Percentiles rank a stretch among this genome's conserved stretches.
Conservation (phyloP, 2,113 vertebrate species). For the Athene cunicularia region DNA sequence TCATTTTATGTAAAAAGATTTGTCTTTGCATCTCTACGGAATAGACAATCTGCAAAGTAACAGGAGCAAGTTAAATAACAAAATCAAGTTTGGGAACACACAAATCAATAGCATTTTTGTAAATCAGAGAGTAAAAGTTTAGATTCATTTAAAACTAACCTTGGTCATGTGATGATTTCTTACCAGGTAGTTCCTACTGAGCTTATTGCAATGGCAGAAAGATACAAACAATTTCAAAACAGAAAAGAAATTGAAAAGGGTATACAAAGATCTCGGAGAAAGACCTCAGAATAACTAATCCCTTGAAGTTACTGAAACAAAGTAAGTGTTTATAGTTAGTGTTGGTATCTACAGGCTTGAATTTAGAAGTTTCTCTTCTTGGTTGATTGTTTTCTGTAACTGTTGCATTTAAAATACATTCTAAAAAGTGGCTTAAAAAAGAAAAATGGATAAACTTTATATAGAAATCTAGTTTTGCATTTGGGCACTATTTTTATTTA, state of each 20-base stretch:
- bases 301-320: background rate
- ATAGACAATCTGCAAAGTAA: background rate
- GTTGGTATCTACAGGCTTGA: background rate
- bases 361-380: background rate
- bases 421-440: background rate
- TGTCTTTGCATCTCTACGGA: background rate
- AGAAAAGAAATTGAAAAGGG: slow-evolving; percentile 80
- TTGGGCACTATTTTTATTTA: background rate
- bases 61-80: background rate
- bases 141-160: background rate
- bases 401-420: background rate
- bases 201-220: slow-evolving; percentile 88
- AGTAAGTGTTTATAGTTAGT: background rate
- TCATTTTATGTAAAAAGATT: background rate
- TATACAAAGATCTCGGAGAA: slow-evolving; percentile 32
- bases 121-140: background rate
- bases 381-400: background rate
- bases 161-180: background rate
- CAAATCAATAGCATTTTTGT: background rate
- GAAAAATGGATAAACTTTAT: background rate
- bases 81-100: background rate
- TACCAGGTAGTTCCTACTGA: slow-evolving; percentile 85
- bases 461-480: background rate
- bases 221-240: slow-evolving; percentile 82
- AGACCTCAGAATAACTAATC: slow-evolving; percentile 11